These are phyloP conservation scores for Tamias sibiricus DNA, from an alignment of 2,113 vertebrate genomes.

Conservation along the genomic window DNA sequence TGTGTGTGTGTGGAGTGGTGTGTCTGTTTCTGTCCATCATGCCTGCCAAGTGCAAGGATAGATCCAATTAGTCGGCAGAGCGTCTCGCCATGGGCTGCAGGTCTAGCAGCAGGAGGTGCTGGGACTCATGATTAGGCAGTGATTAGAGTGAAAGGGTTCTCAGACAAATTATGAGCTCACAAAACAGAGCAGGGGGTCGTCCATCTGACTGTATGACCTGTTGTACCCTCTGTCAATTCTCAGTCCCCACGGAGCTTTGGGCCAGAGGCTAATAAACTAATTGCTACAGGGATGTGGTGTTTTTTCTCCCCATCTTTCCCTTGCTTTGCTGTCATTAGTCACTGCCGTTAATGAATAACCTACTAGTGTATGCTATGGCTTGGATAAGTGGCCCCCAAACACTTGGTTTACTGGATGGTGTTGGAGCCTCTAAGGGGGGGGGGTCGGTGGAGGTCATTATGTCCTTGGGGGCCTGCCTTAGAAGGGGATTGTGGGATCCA, in stretches of 20 bases:
- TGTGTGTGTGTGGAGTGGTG: not conserved
- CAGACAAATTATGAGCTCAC: not conserved
- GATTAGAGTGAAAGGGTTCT: slow-evolving; percentile 42
- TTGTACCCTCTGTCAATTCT: not conserved
- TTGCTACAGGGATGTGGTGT: not conserved
- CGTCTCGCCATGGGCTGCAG: slow-evolving; percentile 46
- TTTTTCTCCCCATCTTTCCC: not conserved
- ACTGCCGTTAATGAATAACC: not conserved
- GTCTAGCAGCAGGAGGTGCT: slow-evolving; percentile 28
- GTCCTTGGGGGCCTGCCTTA: not conserved
- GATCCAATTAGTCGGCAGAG: slow-evolving; percentile 8
- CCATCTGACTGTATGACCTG: not conserved
- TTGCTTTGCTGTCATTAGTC: slow-evolving; percentile 5
- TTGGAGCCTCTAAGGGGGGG: not conserved
- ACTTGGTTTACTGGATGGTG: not conserved
- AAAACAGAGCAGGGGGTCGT: not conserved
- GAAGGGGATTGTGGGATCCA: not conserved
- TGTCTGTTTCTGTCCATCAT: not conserved
- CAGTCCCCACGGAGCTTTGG: not conserved
- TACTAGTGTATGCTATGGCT: not conserved
- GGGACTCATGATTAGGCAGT: slow-evolving; percentile 12
- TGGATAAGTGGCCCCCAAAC: not conserved
- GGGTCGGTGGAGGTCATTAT: not conserved
- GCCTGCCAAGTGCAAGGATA: slow-evolving; percentile 56
- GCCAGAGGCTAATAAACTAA: slow-evolving; percentile 27